Conservation (phyloP, 1,140 invertebrate genomes). For the Trichomalopsis sarcophagae region DNA sequence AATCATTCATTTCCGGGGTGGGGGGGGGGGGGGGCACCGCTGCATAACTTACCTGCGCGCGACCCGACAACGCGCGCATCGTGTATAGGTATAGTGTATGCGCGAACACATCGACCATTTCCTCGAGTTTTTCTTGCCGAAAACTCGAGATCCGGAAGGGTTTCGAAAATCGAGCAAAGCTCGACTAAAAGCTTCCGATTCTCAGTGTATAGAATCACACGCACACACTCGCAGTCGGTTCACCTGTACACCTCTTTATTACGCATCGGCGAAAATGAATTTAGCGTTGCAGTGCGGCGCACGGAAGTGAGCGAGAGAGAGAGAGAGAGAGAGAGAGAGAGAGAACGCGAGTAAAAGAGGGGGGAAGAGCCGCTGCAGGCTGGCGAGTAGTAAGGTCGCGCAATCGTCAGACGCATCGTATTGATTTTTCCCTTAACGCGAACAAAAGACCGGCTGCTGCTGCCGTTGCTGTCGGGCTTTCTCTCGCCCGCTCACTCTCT, state of each 20-base stretch:
- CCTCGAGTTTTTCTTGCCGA: not conserved
- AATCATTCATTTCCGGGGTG: constrained; percentile 50
- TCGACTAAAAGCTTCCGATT: not conserved
- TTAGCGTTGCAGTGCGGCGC: not conserved
- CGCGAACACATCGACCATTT: not conserved
- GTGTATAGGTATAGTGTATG: not conserved
- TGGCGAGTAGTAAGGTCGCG: constrained; percentile 35
- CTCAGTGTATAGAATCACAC: not conserved
- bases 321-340: not conserved
- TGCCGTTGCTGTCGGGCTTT: not conserved
- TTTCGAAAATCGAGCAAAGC: not conserved
- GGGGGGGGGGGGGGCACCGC: constrained; percentile 15
- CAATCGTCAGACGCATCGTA: constrained; percentile 48
- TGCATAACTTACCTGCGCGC: constrained; percentile 43
- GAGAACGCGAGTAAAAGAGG: not conserved
- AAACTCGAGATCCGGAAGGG: not conserved
- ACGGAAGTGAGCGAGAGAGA: not conserved
- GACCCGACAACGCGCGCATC: not conserved
- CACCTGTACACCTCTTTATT: constrained; percentile 1
- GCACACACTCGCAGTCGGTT: not conserved
- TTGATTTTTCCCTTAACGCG: constrained; percentile 47
- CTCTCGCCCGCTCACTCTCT: not conserved
- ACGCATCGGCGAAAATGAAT: not conserved
- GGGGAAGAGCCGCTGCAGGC: not conserved
- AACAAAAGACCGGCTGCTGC: constrained; percentile 26